Evolutionary conservation across 2,797 vertebrate genomes (phyloP).

Genomic region (Helarctos malayanus): DNA sequence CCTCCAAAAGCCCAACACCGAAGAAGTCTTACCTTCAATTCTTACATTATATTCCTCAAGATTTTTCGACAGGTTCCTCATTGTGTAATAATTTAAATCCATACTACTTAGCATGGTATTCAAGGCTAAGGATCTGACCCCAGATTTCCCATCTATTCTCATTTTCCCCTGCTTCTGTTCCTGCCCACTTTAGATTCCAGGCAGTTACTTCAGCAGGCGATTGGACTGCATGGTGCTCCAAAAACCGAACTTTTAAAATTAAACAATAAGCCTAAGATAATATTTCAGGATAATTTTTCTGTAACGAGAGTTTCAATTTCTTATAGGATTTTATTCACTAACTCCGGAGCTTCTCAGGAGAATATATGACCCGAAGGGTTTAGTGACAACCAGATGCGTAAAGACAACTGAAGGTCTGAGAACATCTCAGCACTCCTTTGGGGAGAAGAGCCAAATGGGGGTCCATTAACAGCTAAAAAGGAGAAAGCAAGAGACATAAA

Average conservation of each 20-base stretch:
- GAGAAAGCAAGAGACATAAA: not conserved
- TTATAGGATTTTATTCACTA: not conserved
- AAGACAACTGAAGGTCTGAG: not conserved
- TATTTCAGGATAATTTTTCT: conserved; percentile 4
- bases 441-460: not conserved
- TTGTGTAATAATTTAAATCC: not conserved
- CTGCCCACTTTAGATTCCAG: not conserved
- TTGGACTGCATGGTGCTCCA: not conserved
- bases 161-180: not conserved
- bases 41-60: not conserved
- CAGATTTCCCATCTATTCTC: not conserved
- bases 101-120: not conserved
- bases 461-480: not conserved
- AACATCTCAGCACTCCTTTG: not conserved
- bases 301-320: not conserved
- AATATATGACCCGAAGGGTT: not conserved
- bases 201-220: not conserved
- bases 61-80: not conserved
- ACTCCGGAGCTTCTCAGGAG: not conserved
- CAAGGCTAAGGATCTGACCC: not conserved
- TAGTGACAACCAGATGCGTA: not conserved
- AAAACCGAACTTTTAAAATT: conserved; percentile 36
- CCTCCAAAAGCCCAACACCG: not conserved
- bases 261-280: not conserved
- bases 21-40: not conserved